These are phyloP conservation scores for Onthophagus taurus DNA, from an alignment of 1,140 invertebrate species.

Conservation along the genomic window DNA sequence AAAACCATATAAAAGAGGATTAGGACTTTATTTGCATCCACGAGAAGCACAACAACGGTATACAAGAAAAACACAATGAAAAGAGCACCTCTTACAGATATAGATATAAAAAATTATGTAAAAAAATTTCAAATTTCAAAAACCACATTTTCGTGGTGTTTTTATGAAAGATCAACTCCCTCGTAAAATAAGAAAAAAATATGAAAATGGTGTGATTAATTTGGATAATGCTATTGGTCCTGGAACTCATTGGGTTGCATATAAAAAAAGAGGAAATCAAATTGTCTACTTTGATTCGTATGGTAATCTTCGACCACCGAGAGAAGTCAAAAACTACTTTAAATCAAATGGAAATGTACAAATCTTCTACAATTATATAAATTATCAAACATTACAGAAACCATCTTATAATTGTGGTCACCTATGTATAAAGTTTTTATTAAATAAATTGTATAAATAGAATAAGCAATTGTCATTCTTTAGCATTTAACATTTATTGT, in stretches of 20 bases:
- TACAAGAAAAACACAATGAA: constrained; percentile 4
- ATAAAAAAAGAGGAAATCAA: constrained; percentile 10
- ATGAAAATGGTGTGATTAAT: constrained; percentile 13
- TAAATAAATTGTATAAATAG: too few relatives aligned
- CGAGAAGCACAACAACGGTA: not conserved
- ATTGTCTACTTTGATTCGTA: constrained; percentile 26
- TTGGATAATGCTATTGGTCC: constrained; percentile 4
- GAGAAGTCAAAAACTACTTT: constrained; percentile 28
- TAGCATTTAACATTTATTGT: too few relatives aligned
- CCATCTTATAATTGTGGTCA: too few relatives aligned
- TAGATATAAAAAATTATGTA: constrained; percentile 4
- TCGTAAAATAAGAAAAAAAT: not conserved
- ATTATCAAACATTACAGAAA: too few relatives aligned
- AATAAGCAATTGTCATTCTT: too few relatives aligned
- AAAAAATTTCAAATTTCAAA: constrained; percentile 9
- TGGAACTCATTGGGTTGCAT: constrained; percentile 15
- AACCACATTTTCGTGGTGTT: constrained; percentile 11
- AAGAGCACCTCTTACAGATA: constrained; percentile 2
- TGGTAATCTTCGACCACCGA: constrained; percentile 29
- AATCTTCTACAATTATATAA: too few relatives aligned
- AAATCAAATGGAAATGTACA: too few relatives aligned
- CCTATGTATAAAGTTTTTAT: too few relatives aligned
- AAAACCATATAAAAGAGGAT: constrained; percentile 10
- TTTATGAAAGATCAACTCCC: constrained; percentile 13
- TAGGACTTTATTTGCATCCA: constrained; percentile 5